Percentiles rank a stretch among this genome's conserved stretches.
These are phyloP conservation scores for Daptonema setosum DNA, from an alignment of 2,888 invertebrate genomes.

Conservation along the genomic window DNA sequence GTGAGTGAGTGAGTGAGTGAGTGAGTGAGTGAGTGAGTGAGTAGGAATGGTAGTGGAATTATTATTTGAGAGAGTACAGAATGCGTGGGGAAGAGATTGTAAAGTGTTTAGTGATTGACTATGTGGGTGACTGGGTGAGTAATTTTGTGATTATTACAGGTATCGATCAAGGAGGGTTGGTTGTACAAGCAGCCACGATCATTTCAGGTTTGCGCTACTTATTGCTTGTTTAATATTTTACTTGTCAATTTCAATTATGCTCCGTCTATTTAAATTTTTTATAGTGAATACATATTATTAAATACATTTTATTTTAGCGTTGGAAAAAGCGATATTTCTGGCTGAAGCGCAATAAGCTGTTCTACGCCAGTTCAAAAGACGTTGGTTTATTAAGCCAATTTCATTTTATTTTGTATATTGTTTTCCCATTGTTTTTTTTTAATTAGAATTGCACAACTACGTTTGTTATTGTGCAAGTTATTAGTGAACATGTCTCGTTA, in stretches of 20 bases:
- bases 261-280: background rate
- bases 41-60: too few species aligned
- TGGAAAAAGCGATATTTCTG: slow-evolving; percentile 65
- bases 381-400: slow-evolving; percentile 31
- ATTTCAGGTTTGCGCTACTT: background rate
- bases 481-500: background rate
- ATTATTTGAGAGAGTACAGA: too few species aligned
- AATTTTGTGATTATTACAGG: too few species aligned
- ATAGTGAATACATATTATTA: background rate
- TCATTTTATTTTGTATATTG: background rate
- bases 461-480: too few species aligned
- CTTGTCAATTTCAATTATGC: background rate
- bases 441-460: too few species aligned
- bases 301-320: slow-evolving; percentile 42
- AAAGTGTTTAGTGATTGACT: background rate
- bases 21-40: too few species aligned
- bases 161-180: background rate
- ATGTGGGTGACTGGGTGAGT: too few species aligned
- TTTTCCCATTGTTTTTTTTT: background rate
- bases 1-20: too few species aligned
- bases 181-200: background rate
- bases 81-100: too few species aligned
- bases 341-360: slow-evolving; percentile 55
- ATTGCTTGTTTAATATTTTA: background rate
- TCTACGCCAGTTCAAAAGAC: slow-evolving; percentile 66